Conservation (phyloP, 1,140 invertebrate species). For the Nomia melanderi region DNA sequence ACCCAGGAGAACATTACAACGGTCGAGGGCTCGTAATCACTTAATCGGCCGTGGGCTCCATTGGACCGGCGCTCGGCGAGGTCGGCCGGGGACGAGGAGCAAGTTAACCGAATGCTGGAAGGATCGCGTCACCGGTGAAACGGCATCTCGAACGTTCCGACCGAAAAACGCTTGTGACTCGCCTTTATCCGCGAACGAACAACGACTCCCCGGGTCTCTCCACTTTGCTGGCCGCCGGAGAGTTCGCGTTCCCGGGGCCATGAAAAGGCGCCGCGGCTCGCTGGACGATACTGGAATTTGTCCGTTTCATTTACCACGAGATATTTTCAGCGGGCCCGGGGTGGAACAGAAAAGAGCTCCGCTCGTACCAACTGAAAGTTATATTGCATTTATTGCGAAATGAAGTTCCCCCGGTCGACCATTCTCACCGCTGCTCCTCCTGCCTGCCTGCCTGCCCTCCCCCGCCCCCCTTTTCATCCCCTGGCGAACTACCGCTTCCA, state of each 20-base stretch:
- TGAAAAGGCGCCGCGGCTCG: constrained; percentile 33
- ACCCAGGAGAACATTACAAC: too few relatives aligned
- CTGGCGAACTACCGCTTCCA: too few relatives aligned
- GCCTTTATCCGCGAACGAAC: constrained; percentile 45
- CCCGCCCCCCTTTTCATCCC: too few relatives aligned
- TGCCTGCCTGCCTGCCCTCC: neutral
- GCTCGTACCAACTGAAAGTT: constrained; percentile 57
- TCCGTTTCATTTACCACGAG: constrained; percentile 67
- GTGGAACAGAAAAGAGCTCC: constrained; percentile 48
- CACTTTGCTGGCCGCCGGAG: constrained; percentile 6
- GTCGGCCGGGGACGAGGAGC: neutral
- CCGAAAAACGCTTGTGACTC: constrained; percentile 23
- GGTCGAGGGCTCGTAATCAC: neutral
- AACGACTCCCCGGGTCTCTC: constrained; percentile 45
- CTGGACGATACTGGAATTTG: constrained; percentile 58
- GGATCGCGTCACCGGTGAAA: neutral
- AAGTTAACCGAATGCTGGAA: constrained; percentile 9
- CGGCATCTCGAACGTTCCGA: constrained; percentile 7
- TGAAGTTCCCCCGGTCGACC: constrained; percentile 60
- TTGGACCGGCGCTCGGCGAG: neutral
- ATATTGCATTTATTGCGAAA: constrained; percentile 69
- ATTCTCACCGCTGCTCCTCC: constrained; percentile 9
- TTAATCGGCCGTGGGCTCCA: constrained; percentile 6
- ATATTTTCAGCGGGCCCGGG: constrained; percentile 55
- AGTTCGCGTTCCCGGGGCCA: constrained; percentile 24